These are phyloP conservation scores for Symphodus melops DNA, from an alignment of 2,113 vertebrate species.

Conservation along the genomic window DNA sequence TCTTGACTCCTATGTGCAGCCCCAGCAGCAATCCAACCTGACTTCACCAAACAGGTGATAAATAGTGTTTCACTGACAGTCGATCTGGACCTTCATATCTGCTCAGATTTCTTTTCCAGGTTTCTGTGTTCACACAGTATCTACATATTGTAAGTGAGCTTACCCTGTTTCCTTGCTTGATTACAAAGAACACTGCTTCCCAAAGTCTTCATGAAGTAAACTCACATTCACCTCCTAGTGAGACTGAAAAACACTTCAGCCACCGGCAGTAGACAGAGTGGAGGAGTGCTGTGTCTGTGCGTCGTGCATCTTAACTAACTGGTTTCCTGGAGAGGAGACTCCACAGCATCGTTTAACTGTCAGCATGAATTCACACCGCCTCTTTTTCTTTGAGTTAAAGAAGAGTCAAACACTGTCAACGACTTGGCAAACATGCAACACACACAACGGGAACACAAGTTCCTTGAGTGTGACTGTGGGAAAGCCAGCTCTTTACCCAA, in stretches of 20 bases:
- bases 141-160: no score
- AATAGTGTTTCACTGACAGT: no score
- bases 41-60: no score
- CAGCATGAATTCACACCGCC: conserved; percentile 26
- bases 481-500: conserved; percentile 35
- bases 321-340: conserved; percentile 43
- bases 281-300: background rate
- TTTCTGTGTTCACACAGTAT: no score
- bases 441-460: conserved; percentile 30
- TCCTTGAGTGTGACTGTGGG: conserved; percentile 37
- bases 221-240: conserved; percentile 8
- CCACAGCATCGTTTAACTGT: conserved; percentile 28
- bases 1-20: no score
- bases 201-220: conserved; percentile 9
- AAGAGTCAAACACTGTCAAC: conserved; percentile 56
- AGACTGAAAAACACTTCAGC: conserved; percentile 6
- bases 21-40: no score
- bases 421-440: conserved; percentile 50
- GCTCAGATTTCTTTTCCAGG: no score
- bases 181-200: conserved; percentile 18
- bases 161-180: no score
- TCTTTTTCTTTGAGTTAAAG: conserved; percentile 36
- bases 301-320: conserved; percentile 23
- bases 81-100: no score
- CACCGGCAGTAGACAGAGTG: background rate